Percentiles rank a stretch among this genome's conserved stretches.
Conservation (phyloP, 2,113 vertebrate genomes). For the Pardalotus punctatus region DNA sequence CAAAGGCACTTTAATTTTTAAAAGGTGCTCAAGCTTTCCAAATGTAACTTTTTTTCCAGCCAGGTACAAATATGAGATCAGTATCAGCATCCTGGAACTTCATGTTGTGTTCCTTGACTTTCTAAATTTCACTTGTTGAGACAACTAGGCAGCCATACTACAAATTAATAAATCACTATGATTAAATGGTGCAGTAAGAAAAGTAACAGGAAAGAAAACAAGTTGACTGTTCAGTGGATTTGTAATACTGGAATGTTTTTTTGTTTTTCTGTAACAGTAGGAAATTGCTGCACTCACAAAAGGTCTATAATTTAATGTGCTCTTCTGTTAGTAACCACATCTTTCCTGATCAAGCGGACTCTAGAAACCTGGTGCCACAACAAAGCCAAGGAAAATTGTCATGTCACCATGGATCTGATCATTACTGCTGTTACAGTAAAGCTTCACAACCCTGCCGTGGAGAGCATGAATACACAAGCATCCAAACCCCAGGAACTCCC, state of each 20-base stretch:
- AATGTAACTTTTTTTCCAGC: background rate
- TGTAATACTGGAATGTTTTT: background rate
- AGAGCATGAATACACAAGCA: background rate
- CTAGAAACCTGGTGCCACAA: background rate
- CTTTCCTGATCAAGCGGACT: background rate
- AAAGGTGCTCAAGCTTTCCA: background rate
- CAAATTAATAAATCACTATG: background rate
- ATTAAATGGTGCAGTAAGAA: background rate
- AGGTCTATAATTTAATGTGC: background rate
- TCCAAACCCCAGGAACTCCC: background rate
- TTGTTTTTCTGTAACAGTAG: background rate
- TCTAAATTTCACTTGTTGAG: background rate
- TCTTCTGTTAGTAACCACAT: background rate
- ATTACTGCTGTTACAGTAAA: background rate
- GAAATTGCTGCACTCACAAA: background rate
- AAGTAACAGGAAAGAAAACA: background rate
- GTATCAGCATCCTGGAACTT: background rate
- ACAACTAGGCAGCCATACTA: background rate
- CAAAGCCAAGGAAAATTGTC: background rate
- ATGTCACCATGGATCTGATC: background rate
- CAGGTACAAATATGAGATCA: background rate
- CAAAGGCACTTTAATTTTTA: background rate
- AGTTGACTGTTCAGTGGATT: background rate
- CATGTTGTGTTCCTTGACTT: background rate
- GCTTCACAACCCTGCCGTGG: background rate